phyloP scores from a whole-genome alignment of 2,888 invertebrate genomes.

The Mayetiola destructor region DNA sequence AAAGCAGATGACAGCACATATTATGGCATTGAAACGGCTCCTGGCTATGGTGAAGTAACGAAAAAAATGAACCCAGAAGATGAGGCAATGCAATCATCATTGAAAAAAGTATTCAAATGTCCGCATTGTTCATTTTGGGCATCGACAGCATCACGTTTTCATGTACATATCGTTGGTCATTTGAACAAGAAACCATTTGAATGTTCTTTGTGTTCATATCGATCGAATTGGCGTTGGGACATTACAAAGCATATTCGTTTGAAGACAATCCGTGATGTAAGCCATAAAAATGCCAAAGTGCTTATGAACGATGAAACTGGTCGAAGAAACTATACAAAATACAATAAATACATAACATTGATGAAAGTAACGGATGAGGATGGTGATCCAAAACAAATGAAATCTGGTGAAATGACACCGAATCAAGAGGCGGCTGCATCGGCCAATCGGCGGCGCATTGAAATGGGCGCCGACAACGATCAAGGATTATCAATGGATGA shows the following conservation, averaged over 20 bases:
- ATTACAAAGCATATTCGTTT: slow-evolving; percentile 89
- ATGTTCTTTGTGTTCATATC: slow-evolving; percentile 84
- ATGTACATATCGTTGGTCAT: slow-evolving; percentile 87
- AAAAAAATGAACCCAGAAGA: slow-evolving; percentile 47
- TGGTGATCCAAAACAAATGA: slow-evolving; percentile 35
- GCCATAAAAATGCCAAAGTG: slow-evolving; percentile 66
- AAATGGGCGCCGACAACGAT: slow-evolving; percentile 17
- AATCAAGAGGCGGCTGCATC: slow-evolving; percentile 38
- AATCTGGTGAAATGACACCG: slow-evolving; percentile 35
- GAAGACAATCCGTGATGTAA: slow-evolving; percentile 71
- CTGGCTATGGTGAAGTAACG: slow-evolving; percentile 38
- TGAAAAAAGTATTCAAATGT: slow-evolving; percentile 77
- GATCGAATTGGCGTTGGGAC: slow-evolving; percentile 95
- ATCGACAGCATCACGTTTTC: slow-evolving; percentile 81
- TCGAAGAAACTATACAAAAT: slow-evolving; percentile 79
- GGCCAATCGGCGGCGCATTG: too few relatives aligned
- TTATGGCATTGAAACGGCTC: slow-evolving; percentile 38
- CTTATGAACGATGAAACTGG: slow-evolving; percentile 86
- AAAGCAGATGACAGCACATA: slow-evolving; percentile 33
- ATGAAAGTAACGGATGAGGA: slow-evolving; percentile 44
- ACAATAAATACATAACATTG: slow-evolving; percentile 73
- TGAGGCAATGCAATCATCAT: slow-evolving; percentile 47
- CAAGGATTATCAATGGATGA: slow-evolving; percentile 14
- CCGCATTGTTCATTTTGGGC: slow-evolving; percentile 88
- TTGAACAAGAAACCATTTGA: slow-evolving; percentile 87